A percentile compares a stretch with the other conserved stretches of the same genome.
These are phyloP conservation scores for Raja brachyura DNA, from an alignment of 2,113 vertebrate species.

Conservation along the genomic window DNA sequence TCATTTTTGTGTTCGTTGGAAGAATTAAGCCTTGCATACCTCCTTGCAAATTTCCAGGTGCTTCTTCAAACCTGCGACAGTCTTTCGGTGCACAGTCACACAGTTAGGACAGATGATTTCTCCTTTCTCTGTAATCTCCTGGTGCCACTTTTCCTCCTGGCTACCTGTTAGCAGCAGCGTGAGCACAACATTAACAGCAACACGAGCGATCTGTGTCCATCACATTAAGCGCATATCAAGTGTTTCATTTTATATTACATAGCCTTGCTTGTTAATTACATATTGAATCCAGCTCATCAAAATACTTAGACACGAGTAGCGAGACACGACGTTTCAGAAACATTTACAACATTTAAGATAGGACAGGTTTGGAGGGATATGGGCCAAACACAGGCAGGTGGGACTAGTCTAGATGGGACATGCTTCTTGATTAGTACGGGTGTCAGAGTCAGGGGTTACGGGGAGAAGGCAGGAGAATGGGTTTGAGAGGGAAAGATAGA, in stretches of 20 bases:
- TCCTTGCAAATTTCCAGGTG: conserved; percentile 97
- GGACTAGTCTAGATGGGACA: too few species aligned
- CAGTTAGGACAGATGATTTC: conserved; percentile 87
- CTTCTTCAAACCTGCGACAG: conserved; percentile 83
- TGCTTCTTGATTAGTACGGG: too few species aligned
- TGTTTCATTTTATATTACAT: conserved; percentile 37
- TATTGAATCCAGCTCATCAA: background rate
- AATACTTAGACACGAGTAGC: background rate
- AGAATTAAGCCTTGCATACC: conserved; percentile 53
- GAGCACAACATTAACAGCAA: conserved; percentile 40
- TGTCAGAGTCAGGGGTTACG: too few species aligned
- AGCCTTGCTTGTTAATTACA: too few species aligned
- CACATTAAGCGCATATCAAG: accelerated
- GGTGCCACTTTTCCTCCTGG: conserved; percentile 78
- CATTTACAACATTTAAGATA: too few species aligned
- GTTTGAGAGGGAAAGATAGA: too few species aligned
- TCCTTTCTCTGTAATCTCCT: conserved; percentile 76
- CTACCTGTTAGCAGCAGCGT: conserved; percentile 48
- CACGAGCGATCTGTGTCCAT: background rate
- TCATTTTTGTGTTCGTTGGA: background rate
- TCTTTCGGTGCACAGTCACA: conserved; percentile 80
- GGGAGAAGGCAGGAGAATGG: too few species aligned
- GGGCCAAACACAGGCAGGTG: too few species aligned
- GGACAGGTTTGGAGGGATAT: too few species aligned
- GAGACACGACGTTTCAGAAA: too few species aligned